phyloP scores from a whole-genome alignment of 2,797 vertebrate species.

The Arvicola amphibius region DNA sequence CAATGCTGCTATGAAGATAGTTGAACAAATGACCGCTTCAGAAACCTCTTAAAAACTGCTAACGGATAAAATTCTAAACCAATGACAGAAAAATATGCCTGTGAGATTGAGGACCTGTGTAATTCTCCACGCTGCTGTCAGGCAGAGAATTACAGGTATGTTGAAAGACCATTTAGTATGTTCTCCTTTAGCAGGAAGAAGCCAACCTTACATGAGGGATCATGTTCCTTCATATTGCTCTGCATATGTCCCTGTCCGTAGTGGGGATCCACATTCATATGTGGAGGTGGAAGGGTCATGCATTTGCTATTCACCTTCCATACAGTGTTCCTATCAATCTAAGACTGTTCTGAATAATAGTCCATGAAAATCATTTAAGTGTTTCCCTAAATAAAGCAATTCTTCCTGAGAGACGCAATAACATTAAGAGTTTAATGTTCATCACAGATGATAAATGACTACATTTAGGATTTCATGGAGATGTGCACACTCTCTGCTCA shows the following conservation, averaged over 20 bases:
- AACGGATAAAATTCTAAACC: background rate
- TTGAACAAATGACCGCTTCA: no score
- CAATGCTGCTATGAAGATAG: no score
- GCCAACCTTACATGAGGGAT: fast-evolving
- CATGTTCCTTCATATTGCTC: background rate
- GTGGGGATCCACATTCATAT: background rate
- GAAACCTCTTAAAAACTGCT: background rate
- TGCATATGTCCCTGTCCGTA: no score
- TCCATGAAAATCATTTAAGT: background rate
- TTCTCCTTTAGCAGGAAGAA: background rate
- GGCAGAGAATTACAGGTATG: fast-evolving
- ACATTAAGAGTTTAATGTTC: background rate
- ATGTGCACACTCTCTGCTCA: background rate
- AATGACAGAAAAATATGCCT: fast-evolving
- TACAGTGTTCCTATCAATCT: background rate
- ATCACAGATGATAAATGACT: background rate
- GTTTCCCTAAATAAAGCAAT: background rate
- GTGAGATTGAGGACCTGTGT: fast-evolving
- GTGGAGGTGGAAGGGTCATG: background rate
- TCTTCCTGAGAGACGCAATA: background rate
- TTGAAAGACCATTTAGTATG: background rate
- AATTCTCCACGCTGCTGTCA: no score
- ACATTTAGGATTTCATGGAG: background rate
- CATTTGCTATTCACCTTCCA: background rate
- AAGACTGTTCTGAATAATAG: background rate